A percentile compares a stretch with the other conserved stretches of the same genome.
These are phyloP conservation scores for Xanthorhoe designata DNA, from an alignment of 2,888 invertebrate species.

Conservation along the genomic window DNA sequence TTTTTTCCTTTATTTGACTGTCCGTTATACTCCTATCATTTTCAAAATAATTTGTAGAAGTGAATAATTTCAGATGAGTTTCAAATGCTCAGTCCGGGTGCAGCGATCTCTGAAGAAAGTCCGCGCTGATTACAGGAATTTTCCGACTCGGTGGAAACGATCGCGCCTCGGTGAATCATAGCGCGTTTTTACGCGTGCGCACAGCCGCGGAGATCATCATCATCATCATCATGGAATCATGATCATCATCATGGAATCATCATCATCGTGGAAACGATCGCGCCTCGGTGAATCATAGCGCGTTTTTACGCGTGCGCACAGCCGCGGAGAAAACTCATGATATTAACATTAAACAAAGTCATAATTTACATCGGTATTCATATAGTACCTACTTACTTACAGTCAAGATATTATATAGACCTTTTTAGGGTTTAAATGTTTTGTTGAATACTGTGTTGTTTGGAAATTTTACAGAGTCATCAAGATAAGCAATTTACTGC, in stretches of 20 bases:
- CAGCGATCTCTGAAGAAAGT: slow-evolving; percentile 76
- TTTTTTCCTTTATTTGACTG: background rate
- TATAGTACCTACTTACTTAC: slow-evolving; percentile 7
- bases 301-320: slow-evolving; percentile 67
- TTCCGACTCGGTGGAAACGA: slow-evolving; percentile 81
- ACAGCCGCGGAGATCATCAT: slow-evolving; percentile 66
- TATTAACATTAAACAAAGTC: slow-evolving; percentile 54
- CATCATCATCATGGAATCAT: too few species aligned
- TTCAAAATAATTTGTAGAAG: background rate
- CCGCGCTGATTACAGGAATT: slow-evolving; percentile 79
- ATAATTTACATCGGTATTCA: slow-evolving; percentile 44
- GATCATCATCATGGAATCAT: too few species aligned
- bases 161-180: slow-evolving; percentile 79
- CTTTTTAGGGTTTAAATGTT: too few species aligned
- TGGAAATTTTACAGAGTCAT: background rate
- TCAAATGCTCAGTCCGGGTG: slow-evolving; percentile 64
- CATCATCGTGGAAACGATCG: slow-evolving; percentile 80
- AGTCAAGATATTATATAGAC: background rate
- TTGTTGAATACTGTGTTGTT: too few species aligned
- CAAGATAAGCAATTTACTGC: background rate
- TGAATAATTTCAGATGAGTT: slow-evolving; percentile 42
- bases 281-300: slow-evolving; percentile 77
- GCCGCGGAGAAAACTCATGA: slow-evolving; percentile 68
- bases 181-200: slow-evolving; percentile 68
- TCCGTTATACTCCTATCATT: background rate